These are phyloP conservation scores for Apus apus DNA, from an alignment of 2,113 vertebrate genomes.

Conservation along the genomic window DNA sequence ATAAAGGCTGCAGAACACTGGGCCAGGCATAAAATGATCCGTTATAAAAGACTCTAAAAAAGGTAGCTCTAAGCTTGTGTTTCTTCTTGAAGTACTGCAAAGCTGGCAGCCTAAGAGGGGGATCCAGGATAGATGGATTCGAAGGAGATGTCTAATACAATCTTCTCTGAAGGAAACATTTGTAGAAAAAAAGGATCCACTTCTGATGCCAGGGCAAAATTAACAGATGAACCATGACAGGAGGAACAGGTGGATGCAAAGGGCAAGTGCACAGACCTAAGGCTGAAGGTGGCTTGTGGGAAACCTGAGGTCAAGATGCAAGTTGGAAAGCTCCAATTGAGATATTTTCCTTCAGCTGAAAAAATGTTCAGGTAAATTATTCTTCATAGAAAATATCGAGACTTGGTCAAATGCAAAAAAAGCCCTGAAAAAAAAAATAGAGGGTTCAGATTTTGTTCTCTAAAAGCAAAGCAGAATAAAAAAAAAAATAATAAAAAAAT, in stretches of 20 bases:
- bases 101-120: neutral
- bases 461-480: neutral
- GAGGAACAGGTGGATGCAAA: neutral
- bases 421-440: neutral
- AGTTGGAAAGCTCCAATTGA: neutral
- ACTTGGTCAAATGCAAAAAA: conserved; percentile 1
- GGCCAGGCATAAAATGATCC: neutral
- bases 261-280: neutral
- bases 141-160: neutral
- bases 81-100: neutral
- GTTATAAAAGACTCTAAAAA: neutral
- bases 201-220: neutral
- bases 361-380: neutral
- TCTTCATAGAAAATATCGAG: neutral
- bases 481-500: neutral
- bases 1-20: neutral
- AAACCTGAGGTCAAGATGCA: neutral
- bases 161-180: neutral
- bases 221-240: neutral
- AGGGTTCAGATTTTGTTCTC: neutral
- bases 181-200: neutral
- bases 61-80: neutral
- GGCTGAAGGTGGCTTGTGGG: neutral
- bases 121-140: neutral
- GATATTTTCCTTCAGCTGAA: neutral